Evolutionary conservation across 2,113 vertebrate species (phyloP).

Genomic region (Pollachius pollachius): DNA sequence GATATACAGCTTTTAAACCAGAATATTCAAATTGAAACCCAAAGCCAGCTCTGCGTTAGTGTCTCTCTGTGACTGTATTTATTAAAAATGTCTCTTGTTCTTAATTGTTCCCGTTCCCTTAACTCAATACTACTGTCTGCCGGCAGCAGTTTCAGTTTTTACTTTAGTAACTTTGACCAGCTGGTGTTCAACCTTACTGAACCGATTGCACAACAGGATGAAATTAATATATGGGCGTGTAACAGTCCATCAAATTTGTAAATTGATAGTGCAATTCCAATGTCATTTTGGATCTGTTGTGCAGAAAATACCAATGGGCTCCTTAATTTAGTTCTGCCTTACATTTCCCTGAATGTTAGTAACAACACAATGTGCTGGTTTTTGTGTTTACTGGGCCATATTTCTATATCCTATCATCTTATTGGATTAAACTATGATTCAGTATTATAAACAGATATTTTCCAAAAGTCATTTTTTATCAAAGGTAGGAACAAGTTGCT

Average conservation of each 20-base stretch:
- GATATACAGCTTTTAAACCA: slow-evolving; percentile 67
- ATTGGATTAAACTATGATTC: slow-evolving; percentile 86
- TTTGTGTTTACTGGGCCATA: slow-evolving; percentile 65
- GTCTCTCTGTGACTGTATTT: background rate
- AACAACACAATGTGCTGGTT: slow-evolving; percentile 68
- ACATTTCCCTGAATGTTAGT: slow-evolving; percentile 11
- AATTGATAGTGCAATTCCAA: background rate
- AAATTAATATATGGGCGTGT: background rate
- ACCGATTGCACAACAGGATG: background rate
- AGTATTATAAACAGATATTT: slow-evolving; percentile 89
- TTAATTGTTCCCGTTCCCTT: background rate
- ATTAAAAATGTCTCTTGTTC: too few relatives aligned
- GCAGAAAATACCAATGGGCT: too few relatives aligned
- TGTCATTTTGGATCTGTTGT: too few relatives aligned
- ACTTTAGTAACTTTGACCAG: too few relatives aligned
- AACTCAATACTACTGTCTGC: background rate
- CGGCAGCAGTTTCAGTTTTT: background rate
- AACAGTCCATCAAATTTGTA: background rate
- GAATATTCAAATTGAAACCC: slow-evolving; percentile 69
- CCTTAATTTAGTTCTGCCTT: too few relatives aligned
- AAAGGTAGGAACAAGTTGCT: slow-evolving; percentile 79
- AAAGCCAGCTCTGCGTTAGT: slow-evolving; percentile 16
- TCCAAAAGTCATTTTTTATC: slow-evolving; percentile 87
- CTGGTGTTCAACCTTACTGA: too few relatives aligned
- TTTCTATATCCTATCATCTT: slow-evolving; percentile 69